Evolutionary conservation across 1,140 invertebrate species (phyloP), one percentile per base, ranked within the genome.

Genomic region (Nasonia longicornis): DNA sequence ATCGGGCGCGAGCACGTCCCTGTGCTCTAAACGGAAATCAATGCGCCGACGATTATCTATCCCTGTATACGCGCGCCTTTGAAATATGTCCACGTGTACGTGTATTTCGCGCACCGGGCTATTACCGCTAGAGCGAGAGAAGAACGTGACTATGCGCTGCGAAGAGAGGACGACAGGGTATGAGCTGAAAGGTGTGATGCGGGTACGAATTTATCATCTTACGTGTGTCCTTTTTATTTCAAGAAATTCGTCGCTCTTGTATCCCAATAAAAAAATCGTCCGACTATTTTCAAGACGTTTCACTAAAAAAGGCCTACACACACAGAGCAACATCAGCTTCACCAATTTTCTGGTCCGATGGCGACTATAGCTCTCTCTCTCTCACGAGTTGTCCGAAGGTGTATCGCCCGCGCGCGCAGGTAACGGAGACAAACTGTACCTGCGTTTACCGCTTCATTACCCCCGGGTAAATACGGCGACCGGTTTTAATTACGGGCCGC

Each of bases 361-460:
- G 72, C 64, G 26, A 35, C n/a, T 29, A 10, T 29, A 10, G 38
- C 48, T 58, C 63, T 1, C 2, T 16, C 22, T 71, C 26, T 22
- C 42, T 29, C 31, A 48, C 29, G n/a, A 26, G 26, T 16, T 77
- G 35, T 45, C 58, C 16, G 45, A 74, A 83, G 85, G 81, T 83
- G 83, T 82, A 82, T 84, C 80, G 78, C 74, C 79, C 77, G 83
- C 83, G 78, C 74, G 81, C 77, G 83, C 82, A 87, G 87, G 85
- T 87, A 89, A 90, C 87, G 86, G 87, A 88, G 88, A 89, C 89
- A 90, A 89, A 90, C 88, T 87, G 88, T 87, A 86, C 88, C 88
- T 87, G 86, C 88, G 31, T 89, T 89, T 89, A 86, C 86, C 86
- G 87, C 88, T 89, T 90, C 89, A 90, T 90, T 90, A 89, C 87